A percentile compares a stretch with the other conserved stretches of the same genome.
phyloP scores from a whole-genome alignment of 1,140 invertebrate species.

The Rhysida immarginata region DNA sequence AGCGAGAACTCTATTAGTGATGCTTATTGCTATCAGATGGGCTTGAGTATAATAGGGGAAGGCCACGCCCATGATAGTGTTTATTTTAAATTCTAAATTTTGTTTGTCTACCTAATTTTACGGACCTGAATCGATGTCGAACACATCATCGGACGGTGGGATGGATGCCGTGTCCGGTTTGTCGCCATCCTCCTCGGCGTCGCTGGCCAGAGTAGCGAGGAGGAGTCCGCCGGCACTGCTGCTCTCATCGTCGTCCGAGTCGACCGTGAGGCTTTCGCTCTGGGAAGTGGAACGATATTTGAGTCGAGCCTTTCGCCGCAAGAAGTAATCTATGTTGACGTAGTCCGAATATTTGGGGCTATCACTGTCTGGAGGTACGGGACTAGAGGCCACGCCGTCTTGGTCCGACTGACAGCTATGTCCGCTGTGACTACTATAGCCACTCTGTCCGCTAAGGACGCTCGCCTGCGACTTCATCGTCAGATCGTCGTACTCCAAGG shows the following conservation, averaged over 20 bases:
- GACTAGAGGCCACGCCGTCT: constrained; percentile 33
- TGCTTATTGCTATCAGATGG: no score
- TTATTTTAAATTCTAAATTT: no score
- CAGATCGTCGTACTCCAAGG: constrained; percentile 20
- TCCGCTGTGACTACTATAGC: constrained; percentile 16
- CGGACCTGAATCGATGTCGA: constrained; percentile 26
- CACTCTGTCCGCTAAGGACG: constrained; percentile 21
- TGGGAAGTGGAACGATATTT: background rate
- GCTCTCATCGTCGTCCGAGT: constrained; percentile 13
- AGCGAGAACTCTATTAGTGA: no score
- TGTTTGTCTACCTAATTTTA: no score
- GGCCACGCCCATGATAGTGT: no score
- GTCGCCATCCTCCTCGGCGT: constrained; percentile 11
- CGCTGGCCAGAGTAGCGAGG: constrained; percentile 1
- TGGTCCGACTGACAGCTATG: background rate
- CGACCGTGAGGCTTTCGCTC: constrained; percentile 7
- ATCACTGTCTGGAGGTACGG: constrained; percentile 27
- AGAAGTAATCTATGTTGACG: constrained; percentile 22
- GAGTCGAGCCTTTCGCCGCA: constrained; percentile 8
- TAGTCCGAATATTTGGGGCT: constrained; percentile 33
- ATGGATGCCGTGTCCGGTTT: constrained; percentile 21
- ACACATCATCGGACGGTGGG: constrained; percentile 20
- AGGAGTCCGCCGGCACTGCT: constrained; percentile 12
- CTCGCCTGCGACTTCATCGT: constrained; percentile 22
- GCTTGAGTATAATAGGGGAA: no score